Conservation (phyloP, 2,888 invertebrate genomes). For the Strigamia maritima region DNA sequence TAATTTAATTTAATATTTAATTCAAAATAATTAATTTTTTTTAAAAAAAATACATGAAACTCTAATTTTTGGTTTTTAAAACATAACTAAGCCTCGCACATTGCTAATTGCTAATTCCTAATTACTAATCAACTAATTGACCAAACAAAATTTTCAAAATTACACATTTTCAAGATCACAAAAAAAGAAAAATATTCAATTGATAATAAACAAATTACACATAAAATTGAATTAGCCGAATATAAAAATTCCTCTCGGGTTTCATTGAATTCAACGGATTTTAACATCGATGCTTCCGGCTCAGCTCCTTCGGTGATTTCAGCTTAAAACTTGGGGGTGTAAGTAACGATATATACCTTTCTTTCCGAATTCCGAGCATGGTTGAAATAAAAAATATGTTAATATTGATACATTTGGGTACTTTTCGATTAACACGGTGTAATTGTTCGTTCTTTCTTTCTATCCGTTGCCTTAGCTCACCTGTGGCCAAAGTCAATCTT, state of each 20-base stretch:
- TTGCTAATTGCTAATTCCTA: neutral
- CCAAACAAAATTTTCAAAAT: neutral
- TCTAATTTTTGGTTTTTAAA: too few relatives aligned
- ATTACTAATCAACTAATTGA: neutral
- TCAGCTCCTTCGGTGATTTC: constrained; percentile 16
- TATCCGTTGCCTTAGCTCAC: neutral
- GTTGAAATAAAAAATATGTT: neutral
- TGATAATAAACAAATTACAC: neutral
- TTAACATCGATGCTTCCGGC: constrained; percentile 2
- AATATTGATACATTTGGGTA: neutral
- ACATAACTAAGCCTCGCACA: neutral
- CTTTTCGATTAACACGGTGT: neutral
- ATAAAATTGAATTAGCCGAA: neutral
- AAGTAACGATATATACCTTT: neutral
- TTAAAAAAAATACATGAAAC: too few relatives aligned
- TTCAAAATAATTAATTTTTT: neutral
- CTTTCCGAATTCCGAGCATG: neutral
- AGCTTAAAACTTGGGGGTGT: constrained; percentile 7
- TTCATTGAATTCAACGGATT: neutral
- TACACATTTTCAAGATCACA: neutral
- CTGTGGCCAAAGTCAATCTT: constrained; percentile 51
- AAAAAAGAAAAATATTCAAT: neutral
- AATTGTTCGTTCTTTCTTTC: neutral
- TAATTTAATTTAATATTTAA: neutral
- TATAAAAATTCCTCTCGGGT: neutral